Evolutionary conservation across 2,888 invertebrate species (phyloP).

Genomic region (Amblyjoppa proteus): DNA sequence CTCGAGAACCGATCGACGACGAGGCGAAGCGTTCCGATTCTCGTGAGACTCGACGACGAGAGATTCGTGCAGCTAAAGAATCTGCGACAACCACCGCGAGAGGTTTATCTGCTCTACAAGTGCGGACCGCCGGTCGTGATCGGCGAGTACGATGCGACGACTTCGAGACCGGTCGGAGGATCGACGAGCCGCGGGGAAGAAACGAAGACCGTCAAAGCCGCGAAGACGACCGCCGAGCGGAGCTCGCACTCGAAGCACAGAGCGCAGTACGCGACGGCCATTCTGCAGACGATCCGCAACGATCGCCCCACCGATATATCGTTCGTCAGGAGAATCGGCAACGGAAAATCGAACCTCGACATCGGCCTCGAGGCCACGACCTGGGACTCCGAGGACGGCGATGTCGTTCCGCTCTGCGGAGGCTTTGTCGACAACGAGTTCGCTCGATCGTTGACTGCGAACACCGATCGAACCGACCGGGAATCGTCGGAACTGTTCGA

Average conservation of each 20-base stretch:
- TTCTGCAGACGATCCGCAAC: neutral
- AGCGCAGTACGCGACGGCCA: neutral
- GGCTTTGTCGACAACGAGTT: conserved; percentile 34
- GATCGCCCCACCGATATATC: conserved; percentile 7
- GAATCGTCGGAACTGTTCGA: conserved; percentile 27
- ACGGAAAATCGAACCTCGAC: conserved; percentile 17
- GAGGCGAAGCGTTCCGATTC: conserved; percentile 38
- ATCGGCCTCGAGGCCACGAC: conserved; percentile 36
- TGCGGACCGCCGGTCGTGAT: conserved; percentile 63
- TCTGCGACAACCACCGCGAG: conserved; percentile 54
- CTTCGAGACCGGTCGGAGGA: neutral
- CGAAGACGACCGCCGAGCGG: neutral
- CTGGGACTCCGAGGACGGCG: conserved; percentile 37
- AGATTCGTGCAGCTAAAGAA: conserved; percentile 60
- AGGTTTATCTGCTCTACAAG: conserved; percentile 66
- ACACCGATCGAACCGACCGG: neutral
- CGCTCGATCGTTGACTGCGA: conserved; percentile 26
- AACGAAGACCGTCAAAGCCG: neutral
- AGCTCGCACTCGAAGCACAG: neutral
- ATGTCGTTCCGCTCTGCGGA: conserved; percentile 50
- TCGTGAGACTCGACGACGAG: conserved; percentile 42
- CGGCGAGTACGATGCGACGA: conserved; percentile 37
- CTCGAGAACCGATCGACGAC: neutral
- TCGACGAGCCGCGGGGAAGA: neutral
- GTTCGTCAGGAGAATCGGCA: neutral